phyloP scores from a whole-genome alignment of 2,888 invertebrate species.

The Pterostichus madidus region DNA sequence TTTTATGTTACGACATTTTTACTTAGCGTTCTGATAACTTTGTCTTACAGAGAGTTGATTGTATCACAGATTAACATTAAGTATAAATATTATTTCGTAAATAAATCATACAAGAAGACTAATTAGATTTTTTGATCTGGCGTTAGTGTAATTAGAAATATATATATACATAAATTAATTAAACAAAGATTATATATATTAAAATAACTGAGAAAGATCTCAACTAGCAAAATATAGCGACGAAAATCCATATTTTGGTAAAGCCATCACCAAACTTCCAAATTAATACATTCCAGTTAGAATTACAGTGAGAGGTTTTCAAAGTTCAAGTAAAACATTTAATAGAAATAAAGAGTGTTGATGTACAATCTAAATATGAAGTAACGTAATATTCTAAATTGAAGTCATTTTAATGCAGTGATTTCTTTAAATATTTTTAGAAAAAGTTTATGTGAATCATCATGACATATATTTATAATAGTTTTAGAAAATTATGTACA shows the following conservation, averaged over 20 bases:
- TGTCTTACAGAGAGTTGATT: not conserved
- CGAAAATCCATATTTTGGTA: conserved; percentile 56
- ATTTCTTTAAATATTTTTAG: conserved; percentile 62
- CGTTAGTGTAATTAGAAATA: conserved; percentile 63
- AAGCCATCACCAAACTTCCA: conserved; percentile 60
- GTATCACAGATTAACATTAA: conserved; percentile 7
- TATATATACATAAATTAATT: conserved; percentile 62
- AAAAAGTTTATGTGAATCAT: conserved; percentile 56
- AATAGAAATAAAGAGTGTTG: conserved; percentile 25
- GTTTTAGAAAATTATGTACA: conserved; percentile 19
- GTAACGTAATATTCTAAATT: conserved; percentile 65
- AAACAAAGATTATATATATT: conserved; percentile 63
- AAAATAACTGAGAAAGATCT: conserved; percentile 62
- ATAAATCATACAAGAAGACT: conserved; percentile 7
- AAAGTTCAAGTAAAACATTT: conserved; percentile 33
- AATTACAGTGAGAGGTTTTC: conserved; percentile 15
- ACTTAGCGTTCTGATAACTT: not conserved
- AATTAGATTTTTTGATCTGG: conserved; percentile 45
- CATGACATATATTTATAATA: conserved; percentile 56
- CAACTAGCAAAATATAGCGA: conserved; percentile 60
- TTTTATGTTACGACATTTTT: too few relatives aligned
- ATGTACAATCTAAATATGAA: conserved; percentile 49
- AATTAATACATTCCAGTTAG: conserved; percentile 62
- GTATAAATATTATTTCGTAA: conserved; percentile 9
- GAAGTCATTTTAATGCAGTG: conserved; percentile 58